Base-by-base conservation (phyloP, 2,113 vertebrate species). In the Percopsis transmontana region DNA sequence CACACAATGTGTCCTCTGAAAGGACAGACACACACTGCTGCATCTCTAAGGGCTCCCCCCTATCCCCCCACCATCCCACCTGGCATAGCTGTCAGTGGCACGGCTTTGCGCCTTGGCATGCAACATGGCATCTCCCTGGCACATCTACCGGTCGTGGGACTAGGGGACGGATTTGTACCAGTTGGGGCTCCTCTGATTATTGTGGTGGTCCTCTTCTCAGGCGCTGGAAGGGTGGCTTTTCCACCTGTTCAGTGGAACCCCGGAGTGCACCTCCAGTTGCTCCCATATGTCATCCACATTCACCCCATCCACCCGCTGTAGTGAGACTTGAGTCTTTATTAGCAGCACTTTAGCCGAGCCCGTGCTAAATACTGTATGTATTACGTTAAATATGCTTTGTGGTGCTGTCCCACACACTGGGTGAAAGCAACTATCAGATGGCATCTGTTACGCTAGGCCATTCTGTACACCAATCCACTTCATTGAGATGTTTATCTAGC, bases 231-330 rank as follows among this genome's bases (percentile, higher is more conserved):
- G 83, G 74, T 62, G 74, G 74, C 66, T 82, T 76, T 75, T 70
- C 81, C 85, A 90, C 89, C 89, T 91, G 91, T 90, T 90, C 87
- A 79, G 16, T 62, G 60, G 81, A 56, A 80, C 56, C 83, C 77
- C 66, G 70, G 77, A 66, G 71, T 58, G 71, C 74, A 68, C 58
- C 68, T 81, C 79, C 76, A 76, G 67, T 50, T 66, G 68, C 68
- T 68, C 60, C 89, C 86, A 86, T 90, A 90, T 93, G 91, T 77
- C 81, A 66, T 65, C 61, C 73, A 72, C 66, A 87, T 62, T 56
- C 53, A 58, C 24, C 40, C 48, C 67, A 42, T 40, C 58, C 18
- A 44, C 18, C 38, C 56, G n/a, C 24, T 41, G 48, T 15, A 7
- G 52, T 44, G 40, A 39, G 50, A 67, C 47, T 70, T 69, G 41